These are phyloP conservation scores for Deilephila porcellus DNA, from an alignment of 2,888 invertebrate species.

Conservation along the genomic window DNA sequence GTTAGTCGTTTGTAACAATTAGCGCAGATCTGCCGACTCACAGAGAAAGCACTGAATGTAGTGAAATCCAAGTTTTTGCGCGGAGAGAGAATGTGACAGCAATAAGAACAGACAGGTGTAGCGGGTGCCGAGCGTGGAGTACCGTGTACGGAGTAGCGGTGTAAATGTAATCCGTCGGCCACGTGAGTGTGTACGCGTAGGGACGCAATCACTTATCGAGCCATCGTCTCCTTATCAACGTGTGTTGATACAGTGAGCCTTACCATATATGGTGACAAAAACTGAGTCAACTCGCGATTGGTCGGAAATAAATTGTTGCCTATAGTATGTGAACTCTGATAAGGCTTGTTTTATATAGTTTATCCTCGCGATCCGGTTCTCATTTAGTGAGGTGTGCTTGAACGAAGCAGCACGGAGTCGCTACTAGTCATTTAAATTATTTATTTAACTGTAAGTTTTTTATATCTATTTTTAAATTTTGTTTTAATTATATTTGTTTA, in stretches of 20 bases:
- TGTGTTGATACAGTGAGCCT: slow-evolving; percentile 69
- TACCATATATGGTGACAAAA: slow-evolving; percentile 92
- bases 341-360: slow-evolving; percentile 83
- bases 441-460: slow-evolving; percentile 73
- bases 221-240: slow-evolving; percentile 65
- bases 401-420: slow-evolving; percentile 64
- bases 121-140: background rate
- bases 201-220: slow-evolving; percentile 62
- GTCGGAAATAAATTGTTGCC: slow-evolving; percentile 78
- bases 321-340: slow-evolving; percentile 82
- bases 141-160: no score
- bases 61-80: slow-evolving; percentile 51
- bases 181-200: slow-evolving; percentile 50
- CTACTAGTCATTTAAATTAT: slow-evolving; percentile 69
- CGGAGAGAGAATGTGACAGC: slow-evolving; percentile 40
- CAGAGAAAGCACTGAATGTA: slow-evolving; percentile 65
- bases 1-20: slow-evolving; percentile 60
- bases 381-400: slow-evolving; percentile 76
- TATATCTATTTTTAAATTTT: slow-evolving; percentile 43
- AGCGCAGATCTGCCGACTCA: slow-evolving; percentile 65
- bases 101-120: slow-evolving; percentile 19
- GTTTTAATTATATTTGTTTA: slow-evolving; percentile 37
- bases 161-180: slow-evolving; percentile 28
- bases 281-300: slow-evolving; percentile 86
- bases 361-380: slow-evolving; percentile 77